phyloP scores from a whole-genome alignment of 2,113 vertebrate species.

The Eulemur rufifrons region DNA sequence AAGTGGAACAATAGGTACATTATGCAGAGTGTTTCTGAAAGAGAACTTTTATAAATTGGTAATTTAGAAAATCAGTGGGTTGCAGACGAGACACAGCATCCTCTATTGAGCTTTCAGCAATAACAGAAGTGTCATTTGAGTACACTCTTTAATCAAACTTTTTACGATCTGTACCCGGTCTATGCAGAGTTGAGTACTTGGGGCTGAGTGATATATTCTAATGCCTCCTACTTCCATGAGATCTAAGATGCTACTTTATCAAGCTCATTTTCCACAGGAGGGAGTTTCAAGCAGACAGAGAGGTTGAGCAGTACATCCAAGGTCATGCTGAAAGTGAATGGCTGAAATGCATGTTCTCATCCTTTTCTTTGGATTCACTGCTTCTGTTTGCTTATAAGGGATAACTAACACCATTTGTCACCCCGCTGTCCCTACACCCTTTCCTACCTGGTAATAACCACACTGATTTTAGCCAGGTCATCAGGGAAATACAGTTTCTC shows the following conservation, averaged over 20 bases:
- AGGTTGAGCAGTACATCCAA: conserved; percentile 48
- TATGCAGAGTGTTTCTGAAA: conserved; percentile 71
- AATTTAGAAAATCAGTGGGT: conserved; percentile 71
- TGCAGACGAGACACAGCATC: conserved; percentile 65
- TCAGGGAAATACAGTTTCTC: background rate
- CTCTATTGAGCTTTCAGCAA: conserved; percentile 56
- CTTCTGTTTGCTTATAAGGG: background rate
- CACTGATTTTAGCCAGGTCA: background rate
- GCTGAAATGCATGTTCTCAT: background rate
- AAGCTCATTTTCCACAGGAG: conserved; percentile 63
- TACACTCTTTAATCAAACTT: conserved; percentile 73
- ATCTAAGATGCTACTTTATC: conserved; percentile 60
- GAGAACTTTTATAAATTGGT: conserved; percentile 74
- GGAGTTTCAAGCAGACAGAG: conserved; percentile 56
- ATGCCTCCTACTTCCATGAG: conserved; percentile 53
- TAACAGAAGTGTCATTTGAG: conserved; percentile 74
- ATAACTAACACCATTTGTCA: background rate
- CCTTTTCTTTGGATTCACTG: background rate
- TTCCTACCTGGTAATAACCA: background rate
- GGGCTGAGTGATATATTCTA: conserved; percentile 57
- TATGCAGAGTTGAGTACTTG: conserved; percentile 58
- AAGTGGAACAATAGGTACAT: conserved; percentile 67
- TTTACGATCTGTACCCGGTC: conserved; percentile 20
- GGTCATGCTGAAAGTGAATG: conserved; percentile 38
- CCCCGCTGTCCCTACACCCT: background rate